A percentile compares a stretch with the other conserved stretches of the same genome.
Conservation (phyloP, 2,797 vertebrate genomes). For the Lindbergichthys nudifrons region DNA sequence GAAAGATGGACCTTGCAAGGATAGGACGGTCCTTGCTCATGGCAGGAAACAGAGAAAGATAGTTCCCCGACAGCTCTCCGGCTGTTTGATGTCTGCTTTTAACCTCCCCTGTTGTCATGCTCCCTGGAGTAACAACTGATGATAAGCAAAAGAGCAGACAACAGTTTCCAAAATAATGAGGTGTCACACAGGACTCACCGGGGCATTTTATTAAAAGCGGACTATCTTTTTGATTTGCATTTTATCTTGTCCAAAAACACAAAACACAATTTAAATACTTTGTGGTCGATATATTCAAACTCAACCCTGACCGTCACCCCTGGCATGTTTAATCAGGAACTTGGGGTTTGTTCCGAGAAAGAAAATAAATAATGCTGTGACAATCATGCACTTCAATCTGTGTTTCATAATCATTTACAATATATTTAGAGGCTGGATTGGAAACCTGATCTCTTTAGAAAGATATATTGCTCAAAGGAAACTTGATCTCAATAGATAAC, state of each 20-base stretch:
- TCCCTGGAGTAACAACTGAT: conserved; percentile 48
- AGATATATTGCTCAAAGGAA: too few relatives aligned
- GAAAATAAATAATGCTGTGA: background rate
- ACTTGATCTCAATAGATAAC: too few relatives aligned
- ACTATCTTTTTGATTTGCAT: conserved; percentile 17
- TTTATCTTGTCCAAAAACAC: conserved; percentile 16
- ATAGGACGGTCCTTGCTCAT: conserved; percentile 59
- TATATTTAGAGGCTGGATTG: too few relatives aligned
- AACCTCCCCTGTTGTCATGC: conserved; percentile 47
- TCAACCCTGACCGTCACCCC: background rate
- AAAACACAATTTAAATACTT: background rate
- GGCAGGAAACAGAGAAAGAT: conserved; percentile 68
- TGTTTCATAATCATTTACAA: too few relatives aligned
- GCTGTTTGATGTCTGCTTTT: conserved; percentile 78
- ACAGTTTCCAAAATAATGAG: conserved; percentile 37
- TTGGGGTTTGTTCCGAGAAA: background rate
- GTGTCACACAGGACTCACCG: conserved; percentile 15
- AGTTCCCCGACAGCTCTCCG: conserved; percentile 29
- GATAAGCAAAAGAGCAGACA: conserved; percentile 53
- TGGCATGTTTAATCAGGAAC: background rate
- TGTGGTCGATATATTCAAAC: background rate
- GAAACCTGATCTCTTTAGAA: too few relatives aligned
- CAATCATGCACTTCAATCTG: too few relatives aligned
- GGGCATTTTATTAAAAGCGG: conserved; percentile 29
- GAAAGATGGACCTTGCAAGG: conserved; percentile 71